phyloP scores from a whole-genome alignment of 2,113 vertebrate species.

The Motacilla tschutschensis region DNA sequence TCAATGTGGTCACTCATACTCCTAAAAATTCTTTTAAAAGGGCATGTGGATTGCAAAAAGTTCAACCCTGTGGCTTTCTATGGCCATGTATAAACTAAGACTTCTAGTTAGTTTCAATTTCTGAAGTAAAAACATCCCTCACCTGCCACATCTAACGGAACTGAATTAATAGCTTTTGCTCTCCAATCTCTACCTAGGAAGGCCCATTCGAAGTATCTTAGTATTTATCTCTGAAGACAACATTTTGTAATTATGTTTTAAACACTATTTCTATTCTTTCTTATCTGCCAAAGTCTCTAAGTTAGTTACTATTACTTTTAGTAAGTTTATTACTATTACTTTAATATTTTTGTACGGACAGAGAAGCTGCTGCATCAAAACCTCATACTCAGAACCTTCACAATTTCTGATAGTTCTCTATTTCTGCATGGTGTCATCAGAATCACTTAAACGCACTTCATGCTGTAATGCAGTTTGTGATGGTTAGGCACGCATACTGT shows the following conservation, averaged over 20 bases:
- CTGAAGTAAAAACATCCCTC: neutral
- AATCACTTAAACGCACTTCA: neutral
- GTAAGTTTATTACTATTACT: neutral
- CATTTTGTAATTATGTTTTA: neutral
- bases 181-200: neutral
- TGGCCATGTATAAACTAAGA: neutral
- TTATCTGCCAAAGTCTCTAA: neutral
- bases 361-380: neutral
- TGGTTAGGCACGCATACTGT: neutral
- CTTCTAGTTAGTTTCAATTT: neutral
- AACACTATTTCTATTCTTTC: neutral
- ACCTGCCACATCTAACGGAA: neutral
- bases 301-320: too few relatives aligned
- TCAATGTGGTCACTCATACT: neutral
- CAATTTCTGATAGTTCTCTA: neutral
- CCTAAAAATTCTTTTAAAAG: neutral
- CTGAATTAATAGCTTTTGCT: neutral
- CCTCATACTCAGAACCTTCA: neutral
- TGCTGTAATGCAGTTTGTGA: neutral
- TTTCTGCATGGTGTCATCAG: neutral
- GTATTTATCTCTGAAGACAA: neutral
- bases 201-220: neutral
- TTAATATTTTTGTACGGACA: neutral
- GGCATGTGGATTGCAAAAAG: neutral
- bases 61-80: neutral